phyloP scores from a whole-genome alignment of 2,113 vertebrate species.

The Emberiza fucata region DNA sequence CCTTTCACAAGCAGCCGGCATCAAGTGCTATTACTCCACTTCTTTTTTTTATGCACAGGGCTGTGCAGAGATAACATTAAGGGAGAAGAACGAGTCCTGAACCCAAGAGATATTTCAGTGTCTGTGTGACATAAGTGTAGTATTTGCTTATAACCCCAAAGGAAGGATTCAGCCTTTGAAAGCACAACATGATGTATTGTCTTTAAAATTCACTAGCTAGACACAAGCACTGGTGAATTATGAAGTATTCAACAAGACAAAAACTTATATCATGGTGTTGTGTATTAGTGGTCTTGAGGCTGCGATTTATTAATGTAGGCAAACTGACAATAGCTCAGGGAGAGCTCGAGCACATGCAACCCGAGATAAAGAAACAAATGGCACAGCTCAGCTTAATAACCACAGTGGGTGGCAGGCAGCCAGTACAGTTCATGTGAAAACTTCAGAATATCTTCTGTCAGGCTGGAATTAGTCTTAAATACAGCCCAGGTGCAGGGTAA shows the following conservation, averaged over 20 bases:
- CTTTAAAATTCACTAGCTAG: constrained; percentile 35
- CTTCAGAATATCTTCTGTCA: constrained; percentile 22
- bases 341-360: not conserved
- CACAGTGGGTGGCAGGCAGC: constrained; percentile 3
- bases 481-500: not conserved
- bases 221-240: constrained; percentile 22
- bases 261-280: not conserved
- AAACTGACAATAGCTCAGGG: not conserved
- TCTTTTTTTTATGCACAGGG: not conserved
- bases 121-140: constrained; percentile 21
- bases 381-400: constrained; percentile 9
- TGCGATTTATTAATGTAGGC: not conserved
- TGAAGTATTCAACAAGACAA: constrained; percentile 24
- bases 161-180: constrained; percentile 25
- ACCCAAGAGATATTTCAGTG: constrained; percentile 44
- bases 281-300: not conserved
- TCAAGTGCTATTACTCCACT: not conserved
- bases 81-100: constrained; percentile 45
- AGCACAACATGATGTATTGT: not conserved
- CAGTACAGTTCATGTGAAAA: not conserved
- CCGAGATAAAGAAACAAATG: constrained; percentile 21
- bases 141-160: constrained; percentile 8
- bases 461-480: not conserved
- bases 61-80: not conserved
- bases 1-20: not conserved